Conservation (phyloP, 2,113 vertebrate species). For the Mixornis gularis region DNA sequence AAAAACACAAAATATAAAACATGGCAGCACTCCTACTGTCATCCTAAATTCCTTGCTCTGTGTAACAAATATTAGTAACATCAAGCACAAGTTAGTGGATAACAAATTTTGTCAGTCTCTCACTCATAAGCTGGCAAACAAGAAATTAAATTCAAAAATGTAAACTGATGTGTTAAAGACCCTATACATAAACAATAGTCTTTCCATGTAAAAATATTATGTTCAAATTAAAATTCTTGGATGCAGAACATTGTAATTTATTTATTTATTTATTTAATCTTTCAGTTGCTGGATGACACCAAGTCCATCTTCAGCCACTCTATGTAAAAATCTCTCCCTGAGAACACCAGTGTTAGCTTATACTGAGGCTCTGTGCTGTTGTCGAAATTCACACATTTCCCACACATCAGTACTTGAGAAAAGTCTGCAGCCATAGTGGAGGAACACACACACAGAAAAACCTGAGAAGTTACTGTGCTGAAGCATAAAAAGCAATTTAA, state of each 20-base stretch:
- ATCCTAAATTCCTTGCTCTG: not conserved
- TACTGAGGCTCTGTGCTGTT: not conserved
- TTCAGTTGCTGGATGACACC: not conserved
- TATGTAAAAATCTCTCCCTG: not conserved
- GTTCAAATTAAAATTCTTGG: not conserved
- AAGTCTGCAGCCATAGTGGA: not conserved
- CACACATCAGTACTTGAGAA: not conserved
- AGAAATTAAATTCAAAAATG: not conserved
- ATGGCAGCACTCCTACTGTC: not conserved
- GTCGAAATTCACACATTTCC: fast-evolving
- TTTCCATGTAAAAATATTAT: not conserved
- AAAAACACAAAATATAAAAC: not conserved
- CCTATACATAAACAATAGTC: not conserved
- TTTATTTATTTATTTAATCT: not conserved
- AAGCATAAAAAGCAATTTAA: not conserved
- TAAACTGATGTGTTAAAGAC: not conserved
- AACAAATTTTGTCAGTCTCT: not conserved
- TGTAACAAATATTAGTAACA: not conserved
- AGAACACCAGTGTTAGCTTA: not conserved
- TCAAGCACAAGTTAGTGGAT: not conserved
- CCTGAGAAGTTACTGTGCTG: not conserved
- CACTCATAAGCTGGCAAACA: not conserved
- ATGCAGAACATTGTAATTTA: not conserved
- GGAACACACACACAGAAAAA: not conserved
- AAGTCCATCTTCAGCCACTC: not conserved